phyloP scores from a whole-genome alignment of 2,113 vertebrate genomes.

The Eonycteris spelaea region DNA sequence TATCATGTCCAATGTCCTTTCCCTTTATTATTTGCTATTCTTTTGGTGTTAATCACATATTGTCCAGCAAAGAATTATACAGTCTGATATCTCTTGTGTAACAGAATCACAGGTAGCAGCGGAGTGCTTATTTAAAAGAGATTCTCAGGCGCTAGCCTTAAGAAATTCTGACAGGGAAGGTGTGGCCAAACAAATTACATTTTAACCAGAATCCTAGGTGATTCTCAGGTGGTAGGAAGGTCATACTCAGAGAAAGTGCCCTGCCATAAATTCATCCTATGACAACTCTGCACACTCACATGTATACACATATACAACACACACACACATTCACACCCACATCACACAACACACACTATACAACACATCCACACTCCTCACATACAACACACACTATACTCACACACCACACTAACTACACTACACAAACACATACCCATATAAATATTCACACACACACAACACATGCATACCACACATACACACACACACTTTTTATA shows the following conservation, averaged over 20 bases:
- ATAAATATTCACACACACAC: not conserved
- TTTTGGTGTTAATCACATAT: not conserved
- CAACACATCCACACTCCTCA: not conserved
- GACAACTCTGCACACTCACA: not conserved
- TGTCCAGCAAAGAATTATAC: not conserved
- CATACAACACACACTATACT: too few species aligned
- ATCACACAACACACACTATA: not conserved
- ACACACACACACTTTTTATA: not conserved
- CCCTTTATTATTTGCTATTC: not conserved
- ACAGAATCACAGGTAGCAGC: not conserved
- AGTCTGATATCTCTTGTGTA: not conserved
- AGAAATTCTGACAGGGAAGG: not conserved
- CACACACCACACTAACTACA: not conserved
- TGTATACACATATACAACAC: not conserved
- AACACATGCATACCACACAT: not conserved
- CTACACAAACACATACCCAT: not conserved
- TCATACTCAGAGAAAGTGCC: not conserved
- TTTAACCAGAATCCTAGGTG: not conserved
- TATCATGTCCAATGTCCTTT: not conserved
- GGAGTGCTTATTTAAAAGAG: not conserved
- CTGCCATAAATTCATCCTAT: not conserved
- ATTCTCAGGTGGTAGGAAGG: not conserved
- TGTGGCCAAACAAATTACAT: not conserved
- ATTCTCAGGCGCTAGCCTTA: not conserved
- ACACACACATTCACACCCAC: not conserved